phyloP scores from a whole-genome alignment of 1,140 invertebrate genomes.

The Ceratosolen solmsi region DNA sequence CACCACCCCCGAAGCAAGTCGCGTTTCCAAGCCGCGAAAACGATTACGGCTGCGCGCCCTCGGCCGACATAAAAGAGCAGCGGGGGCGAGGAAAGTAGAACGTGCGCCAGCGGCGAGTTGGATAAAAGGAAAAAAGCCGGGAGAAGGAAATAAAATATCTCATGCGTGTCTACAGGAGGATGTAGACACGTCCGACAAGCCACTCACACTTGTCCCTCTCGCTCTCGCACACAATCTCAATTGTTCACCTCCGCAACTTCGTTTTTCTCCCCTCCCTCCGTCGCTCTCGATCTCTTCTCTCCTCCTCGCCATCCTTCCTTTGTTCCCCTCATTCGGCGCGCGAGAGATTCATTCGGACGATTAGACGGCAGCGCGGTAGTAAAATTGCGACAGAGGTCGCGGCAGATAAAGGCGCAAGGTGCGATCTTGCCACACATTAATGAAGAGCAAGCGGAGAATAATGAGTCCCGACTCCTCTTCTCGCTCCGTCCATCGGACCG shows the following conservation, averaged over 20 bases:
- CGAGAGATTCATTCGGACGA: conserved; percentile 34
- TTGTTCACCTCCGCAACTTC: too few species aligned
- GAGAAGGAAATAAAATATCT: conserved; percentile 35
- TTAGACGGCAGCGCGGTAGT: conserved; percentile 13
- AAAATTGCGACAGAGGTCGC: background rate
- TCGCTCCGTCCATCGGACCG: too few species aligned
- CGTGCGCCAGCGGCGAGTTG: background rate
- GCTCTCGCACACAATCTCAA: too few species aligned
- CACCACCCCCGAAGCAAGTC: background rate
- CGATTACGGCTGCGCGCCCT: conserved; percentile 9
- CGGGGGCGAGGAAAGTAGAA: conserved; percentile 9
- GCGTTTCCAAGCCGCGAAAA: conserved; percentile 22
- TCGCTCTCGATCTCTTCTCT: too few species aligned
- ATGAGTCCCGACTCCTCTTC: conserved; percentile 17
- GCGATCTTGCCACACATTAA: conserved; percentile 29
- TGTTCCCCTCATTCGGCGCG: too few species aligned
- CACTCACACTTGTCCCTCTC: too few species aligned
- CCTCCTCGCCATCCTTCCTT: too few species aligned
- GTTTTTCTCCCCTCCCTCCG: too few species aligned
- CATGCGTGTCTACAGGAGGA: conserved; percentile 31
- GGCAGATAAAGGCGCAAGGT: too few species aligned
- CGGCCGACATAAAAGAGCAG: conserved; percentile 19
- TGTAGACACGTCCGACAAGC: conserved; percentile 20
- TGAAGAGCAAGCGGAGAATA: background rate
- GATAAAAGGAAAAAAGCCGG: background rate